Evolutionary conservation across 2,113 vertebrate species (phyloP).

Genomic region (Oreotrochilus melanogaster): DNA sequence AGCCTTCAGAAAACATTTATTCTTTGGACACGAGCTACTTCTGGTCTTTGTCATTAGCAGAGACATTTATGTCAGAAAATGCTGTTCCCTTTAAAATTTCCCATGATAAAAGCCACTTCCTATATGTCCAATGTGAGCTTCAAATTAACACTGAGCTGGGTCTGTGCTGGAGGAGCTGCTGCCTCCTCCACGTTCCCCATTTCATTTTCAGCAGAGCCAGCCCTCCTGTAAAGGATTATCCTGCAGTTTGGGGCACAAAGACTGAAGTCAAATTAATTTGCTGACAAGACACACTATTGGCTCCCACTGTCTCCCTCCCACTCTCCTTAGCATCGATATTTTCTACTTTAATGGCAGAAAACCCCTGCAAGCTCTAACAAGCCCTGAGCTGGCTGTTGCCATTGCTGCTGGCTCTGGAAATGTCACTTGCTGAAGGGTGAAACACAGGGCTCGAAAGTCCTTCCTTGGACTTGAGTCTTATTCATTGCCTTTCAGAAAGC

Average conservation of each 20-base stretch:
- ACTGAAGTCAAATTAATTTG: constrained; percentile 44
- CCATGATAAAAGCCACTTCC: constrained; percentile 19
- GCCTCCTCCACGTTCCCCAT: background rate
- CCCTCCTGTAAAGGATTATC: background rate
- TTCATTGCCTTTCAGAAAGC: background rate
- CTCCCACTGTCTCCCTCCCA: constrained; percentile 31
- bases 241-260: constrained; percentile 16
- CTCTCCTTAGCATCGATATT: constrained; percentile 40
- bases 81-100: background rate
- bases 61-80: constrained; percentile 30
- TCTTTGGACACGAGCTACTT: background rate
- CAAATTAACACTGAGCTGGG: background rate
- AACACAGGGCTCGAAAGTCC: background rate
- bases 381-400: constrained; percentile 62
- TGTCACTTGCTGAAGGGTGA: background rate
- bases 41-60: background rate
- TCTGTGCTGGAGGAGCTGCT: constrained; percentile 28
- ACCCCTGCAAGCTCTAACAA: constrained; percentile 24
- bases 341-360: constrained; percentile 51
- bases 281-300: constrained; percentile 1
- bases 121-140: constrained; percentile 6
- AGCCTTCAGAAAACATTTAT: background rate
- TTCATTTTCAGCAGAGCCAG: constrained; percentile 18
- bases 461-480: background rate
- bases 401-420: background rate